phyloP scores from a whole-genome alignment of 2,888 invertebrate species.

The Platycheirus albimanus region DNA sequence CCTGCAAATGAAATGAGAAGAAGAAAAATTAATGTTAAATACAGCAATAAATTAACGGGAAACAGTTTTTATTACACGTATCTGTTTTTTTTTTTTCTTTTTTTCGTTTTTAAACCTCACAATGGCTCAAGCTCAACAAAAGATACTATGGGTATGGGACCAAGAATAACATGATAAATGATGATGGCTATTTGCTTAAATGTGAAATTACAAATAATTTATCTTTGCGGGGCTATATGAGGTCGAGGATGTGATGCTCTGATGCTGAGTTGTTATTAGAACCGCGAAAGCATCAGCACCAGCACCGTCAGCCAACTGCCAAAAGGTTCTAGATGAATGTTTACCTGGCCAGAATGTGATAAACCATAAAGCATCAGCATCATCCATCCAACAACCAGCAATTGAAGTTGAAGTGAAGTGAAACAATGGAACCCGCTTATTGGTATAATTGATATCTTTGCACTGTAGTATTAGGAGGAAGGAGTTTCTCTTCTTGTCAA shows the following conservation, averaged over 20 bases:
- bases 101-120: conserved; percentile 5
- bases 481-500: not conserved
- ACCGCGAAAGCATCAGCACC: not conserved
- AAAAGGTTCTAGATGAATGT: not conserved
- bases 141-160: not conserved
- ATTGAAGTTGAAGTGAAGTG: not conserved
- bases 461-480: not conserved
- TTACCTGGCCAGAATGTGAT: not conserved
- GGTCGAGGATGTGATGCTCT: conserved; percentile 17
- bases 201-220: conserved; percentile 55
- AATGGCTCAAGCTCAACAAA: conserved; percentile 13
- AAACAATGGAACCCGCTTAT: not conserved
- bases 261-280: not conserved
- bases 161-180: conserved; percentile 63
- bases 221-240: conserved; percentile 30
- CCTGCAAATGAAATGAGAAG: conserved; percentile 47
- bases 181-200: conserved; percentile 62
- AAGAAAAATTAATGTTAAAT: conserved; percentile 33
- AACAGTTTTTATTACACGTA: not conserved
- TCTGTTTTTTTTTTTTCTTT: not conserved
- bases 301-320: not conserved
- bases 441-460: not conserved
- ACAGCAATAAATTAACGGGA: conserved; percentile 60
- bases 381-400: no score
- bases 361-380: not conserved